phyloP scores from a whole-genome alignment of 37 sponge, comb jelly and placozoan species.

The Beroe forskalii region DNA sequence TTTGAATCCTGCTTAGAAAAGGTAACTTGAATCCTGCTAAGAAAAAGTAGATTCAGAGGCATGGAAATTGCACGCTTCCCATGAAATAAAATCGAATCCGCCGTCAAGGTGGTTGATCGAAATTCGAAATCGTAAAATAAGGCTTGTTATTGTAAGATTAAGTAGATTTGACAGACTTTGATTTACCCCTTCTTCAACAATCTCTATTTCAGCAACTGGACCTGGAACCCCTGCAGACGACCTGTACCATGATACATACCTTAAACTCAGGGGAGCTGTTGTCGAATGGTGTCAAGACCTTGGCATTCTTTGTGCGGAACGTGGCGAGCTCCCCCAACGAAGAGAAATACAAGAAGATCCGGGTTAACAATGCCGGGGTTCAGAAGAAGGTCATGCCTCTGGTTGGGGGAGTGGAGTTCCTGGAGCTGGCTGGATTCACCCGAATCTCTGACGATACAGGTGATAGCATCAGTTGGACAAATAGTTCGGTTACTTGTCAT shows the following conservation, averaged over 20 bases:
- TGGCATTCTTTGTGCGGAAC: constrained; percentile 25
- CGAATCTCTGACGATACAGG: constrained; percentile 33
- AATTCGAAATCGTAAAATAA: too few species aligned
- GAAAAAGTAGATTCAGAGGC: too few species aligned
- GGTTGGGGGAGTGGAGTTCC: constrained; percentile 48
- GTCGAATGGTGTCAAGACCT: constrained; percentile 8
- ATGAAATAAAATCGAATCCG: too few species aligned
- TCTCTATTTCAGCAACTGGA: constrained; percentile 28
- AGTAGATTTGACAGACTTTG: too few species aligned
- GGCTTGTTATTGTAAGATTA: too few species aligned
- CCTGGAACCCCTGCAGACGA: constrained; percentile 34
- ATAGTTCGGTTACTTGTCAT: too few species aligned
- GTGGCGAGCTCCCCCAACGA: neutral
- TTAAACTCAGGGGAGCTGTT: constrained; percentile 11
- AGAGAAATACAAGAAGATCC: constrained; percentile 49
- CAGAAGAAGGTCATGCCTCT: constrained; percentile 62
- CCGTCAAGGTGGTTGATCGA: too few species aligned
- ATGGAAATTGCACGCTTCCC: too few species aligned
- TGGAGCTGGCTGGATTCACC: constrained; percentile 56
- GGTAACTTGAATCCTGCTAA: too few species aligned
- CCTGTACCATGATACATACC: constrained; percentile 60
- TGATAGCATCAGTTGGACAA: neutral
- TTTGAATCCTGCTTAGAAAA: constrained; percentile 53
- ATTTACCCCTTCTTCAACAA: too few species aligned
- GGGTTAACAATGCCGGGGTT: constrained; percentile 25